Evolutionary conservation across 2,888 invertebrate species (phyloP).

Genomic region (Chrysolina americana): DNA sequence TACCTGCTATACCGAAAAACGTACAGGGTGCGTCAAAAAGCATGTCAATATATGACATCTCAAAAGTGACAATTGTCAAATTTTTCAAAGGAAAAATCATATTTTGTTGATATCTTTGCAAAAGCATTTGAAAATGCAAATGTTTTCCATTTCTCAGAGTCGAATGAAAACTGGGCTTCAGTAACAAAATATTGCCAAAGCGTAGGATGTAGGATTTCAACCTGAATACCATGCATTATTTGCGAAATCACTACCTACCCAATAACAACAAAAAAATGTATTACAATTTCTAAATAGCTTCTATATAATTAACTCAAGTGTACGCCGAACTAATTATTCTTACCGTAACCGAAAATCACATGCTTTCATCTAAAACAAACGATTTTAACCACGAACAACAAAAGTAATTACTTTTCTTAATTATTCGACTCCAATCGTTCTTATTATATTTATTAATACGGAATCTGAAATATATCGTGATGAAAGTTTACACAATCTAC

Average conservation of each 20-base stretch:
- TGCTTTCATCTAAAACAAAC: conserved; percentile 17
- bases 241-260: background rate
- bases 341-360: conserved; percentile 1
- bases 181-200: too few relatives aligned
- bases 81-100: too few relatives aligned
- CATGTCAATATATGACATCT: too few relatives aligned
- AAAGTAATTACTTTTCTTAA: conserved; percentile 16
- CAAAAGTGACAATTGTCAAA: too few relatives aligned
- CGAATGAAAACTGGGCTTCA: too few relatives aligned
- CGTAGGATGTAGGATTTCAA: too few relatives aligned
- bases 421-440: conserved; percentile 7
- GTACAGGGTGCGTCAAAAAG: too few relatives aligned
- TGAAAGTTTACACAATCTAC: conserved; percentile 22
- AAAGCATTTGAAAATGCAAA: too few relatives aligned
- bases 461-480: conserved; percentile 19
- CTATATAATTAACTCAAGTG: background rate
- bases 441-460: conserved; percentile 14
- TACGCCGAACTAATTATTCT: background rate
- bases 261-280: background rate
- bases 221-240: background rate
- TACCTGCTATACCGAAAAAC: too few relatives aligned
- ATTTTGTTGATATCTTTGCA: too few relatives aligned
- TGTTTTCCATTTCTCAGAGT: too few relatives aligned
- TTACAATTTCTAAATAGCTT: background rate
- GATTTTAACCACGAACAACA: conserved; percentile 10